phyloP scores from a whole-genome alignment of 2,797 vertebrate species.

The Protonibea diacanthus region DNA sequence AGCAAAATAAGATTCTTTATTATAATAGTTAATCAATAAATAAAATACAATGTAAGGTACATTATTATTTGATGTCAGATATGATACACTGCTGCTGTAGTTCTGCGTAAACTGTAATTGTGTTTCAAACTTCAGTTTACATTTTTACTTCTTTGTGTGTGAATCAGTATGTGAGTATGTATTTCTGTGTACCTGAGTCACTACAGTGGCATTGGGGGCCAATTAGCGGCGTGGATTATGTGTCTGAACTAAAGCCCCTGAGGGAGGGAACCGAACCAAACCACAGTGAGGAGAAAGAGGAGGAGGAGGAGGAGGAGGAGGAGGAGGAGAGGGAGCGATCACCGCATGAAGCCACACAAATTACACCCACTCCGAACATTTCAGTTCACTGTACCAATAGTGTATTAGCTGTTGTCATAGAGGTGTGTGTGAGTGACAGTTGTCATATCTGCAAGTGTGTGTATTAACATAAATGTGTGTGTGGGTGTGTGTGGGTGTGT shows the following conservation, averaged over 20 bases:
- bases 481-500: not conserved
- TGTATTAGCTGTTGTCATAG: slow-evolving; percentile 49
- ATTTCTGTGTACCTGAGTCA: slow-evolving; percentile 63
- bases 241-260: slow-evolving; percentile 73
- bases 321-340: not conserved
- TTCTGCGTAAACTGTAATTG: too few species aligned
- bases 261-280: slow-evolving; percentile 49
- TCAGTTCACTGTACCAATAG: slow-evolving; percentile 26
- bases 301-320: not conserved
- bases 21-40: too few species aligned
- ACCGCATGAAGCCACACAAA: slow-evolving; percentile 58
- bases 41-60: not conserved
- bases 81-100: too few species aligned
- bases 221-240: slow-evolving; percentile 74
- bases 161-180: slow-evolving; percentile 36
- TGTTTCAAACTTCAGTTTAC: not conserved
- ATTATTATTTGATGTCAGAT: not conserved
- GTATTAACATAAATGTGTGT: not conserved
- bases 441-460: slow-evolving; percentile 18
- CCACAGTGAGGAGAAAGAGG: slow-evolving; percentile 3
- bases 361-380: slow-evolving; percentile 49
- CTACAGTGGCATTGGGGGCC: slow-evolving; percentile 66
- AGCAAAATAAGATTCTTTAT: too few species aligned
- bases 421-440: slow-evolving; percentile 34
- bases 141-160: slow-evolving; percentile 5